A percentile compares a stretch with the other conserved stretches of the same genome.
These are phyloP conservation scores for Neotragus moschatus DNA, from an alignment of 2,113 vertebrate species.

Conservation along the genomic window DNA sequence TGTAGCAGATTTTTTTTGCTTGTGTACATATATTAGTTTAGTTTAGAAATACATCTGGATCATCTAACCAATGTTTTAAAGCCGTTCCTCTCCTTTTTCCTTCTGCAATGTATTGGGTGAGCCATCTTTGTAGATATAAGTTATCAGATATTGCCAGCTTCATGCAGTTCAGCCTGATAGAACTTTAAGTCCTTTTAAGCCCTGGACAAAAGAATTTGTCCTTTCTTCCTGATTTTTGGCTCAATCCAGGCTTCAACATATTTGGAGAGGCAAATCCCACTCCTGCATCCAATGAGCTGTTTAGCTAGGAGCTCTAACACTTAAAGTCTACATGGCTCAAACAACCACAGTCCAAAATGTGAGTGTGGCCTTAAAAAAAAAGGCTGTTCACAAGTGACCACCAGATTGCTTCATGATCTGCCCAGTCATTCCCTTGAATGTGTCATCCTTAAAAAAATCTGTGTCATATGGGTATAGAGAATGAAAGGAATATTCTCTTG, in stretches of 20 bases:
- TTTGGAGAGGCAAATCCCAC: constrained; percentile 36
- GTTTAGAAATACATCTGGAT: background rate
- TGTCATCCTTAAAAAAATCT: constrained; percentile 53
- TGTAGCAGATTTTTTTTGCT: background rate
- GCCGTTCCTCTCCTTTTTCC: background rate
- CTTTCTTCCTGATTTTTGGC: constrained; percentile 35
- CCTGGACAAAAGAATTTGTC: background rate
- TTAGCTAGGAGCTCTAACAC: constrained; percentile 29
- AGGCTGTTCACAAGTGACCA: background rate
- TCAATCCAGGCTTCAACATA: background rate
- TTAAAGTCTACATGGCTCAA: background rate
- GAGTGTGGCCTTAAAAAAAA: constrained; percentile 48
- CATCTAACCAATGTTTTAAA: constrained; percentile 1
- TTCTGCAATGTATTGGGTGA: background rate
- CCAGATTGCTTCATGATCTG: constrained; percentile 56
- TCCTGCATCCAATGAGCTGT: constrained; percentile 10
- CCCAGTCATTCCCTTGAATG: constrained; percentile 32
- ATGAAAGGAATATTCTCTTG: constrained; percentile 37
- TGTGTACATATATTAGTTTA: background rate
- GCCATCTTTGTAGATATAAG: background rate
- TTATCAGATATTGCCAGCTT: background rate
- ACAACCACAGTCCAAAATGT: background rate
- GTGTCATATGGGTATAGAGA: constrained; percentile 45
- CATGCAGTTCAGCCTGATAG: background rate
- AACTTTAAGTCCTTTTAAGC: background rate